These are phyloP conservation scores for Hypanus sabinus DNA, from an alignment of 2,113 vertebrate genomes.

Conservation along the genomic window DNA sequence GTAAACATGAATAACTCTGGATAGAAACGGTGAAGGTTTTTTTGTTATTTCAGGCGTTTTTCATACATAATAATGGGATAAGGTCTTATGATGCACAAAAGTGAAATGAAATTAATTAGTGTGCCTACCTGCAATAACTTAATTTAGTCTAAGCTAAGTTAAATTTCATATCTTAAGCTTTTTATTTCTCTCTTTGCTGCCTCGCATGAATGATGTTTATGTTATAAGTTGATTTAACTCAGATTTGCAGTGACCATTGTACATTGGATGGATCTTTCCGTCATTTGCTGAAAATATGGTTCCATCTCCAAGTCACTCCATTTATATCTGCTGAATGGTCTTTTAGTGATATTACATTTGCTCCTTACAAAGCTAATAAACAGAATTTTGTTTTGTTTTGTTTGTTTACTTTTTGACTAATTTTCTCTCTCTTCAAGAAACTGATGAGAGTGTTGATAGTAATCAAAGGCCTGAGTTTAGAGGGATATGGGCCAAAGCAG, in stretches of 20 bases:
- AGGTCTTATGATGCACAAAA: not conserved
- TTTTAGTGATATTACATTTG: not conserved
- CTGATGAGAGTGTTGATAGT: too few relatives aligned
- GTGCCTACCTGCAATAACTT: not conserved
- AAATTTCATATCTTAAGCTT: not conserved
- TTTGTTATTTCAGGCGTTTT: not conserved
- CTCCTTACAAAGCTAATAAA: not conserved
- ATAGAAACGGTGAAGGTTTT: not conserved
- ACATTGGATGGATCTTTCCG: not conserved
- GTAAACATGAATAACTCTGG: not conserved
- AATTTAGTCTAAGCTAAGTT: not conserved
- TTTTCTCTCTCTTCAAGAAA: not conserved
- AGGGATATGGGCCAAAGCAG: too few relatives aligned
- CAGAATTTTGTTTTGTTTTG: not conserved
- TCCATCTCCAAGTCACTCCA: not conserved
- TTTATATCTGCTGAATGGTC: not conserved
- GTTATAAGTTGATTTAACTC: not conserved
- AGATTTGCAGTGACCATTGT: not conserved
- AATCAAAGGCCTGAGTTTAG: too few relatives aligned
- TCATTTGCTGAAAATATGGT: not conserved
- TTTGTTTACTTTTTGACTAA: not conserved
- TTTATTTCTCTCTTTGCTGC: not conserved
- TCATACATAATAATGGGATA: not conserved
- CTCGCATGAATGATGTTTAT: conserved; percentile 3
- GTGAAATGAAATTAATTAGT: not conserved